Base-by-base conservation (phyloP, 92 coral and sea anemone genomes). In the Nematostella vectensis region DNA sequence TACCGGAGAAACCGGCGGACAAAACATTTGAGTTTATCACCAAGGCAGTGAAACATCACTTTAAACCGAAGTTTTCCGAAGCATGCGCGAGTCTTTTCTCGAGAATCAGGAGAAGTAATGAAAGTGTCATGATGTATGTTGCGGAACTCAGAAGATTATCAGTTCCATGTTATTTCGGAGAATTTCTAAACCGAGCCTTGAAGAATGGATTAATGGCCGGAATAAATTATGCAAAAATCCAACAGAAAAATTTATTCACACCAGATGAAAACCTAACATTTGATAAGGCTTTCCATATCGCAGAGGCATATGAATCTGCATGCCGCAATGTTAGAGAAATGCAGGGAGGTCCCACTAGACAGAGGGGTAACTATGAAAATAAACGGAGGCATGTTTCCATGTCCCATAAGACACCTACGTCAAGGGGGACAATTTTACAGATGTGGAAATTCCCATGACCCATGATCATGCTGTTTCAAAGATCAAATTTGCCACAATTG, bases 401-500 rank as follows among this genome's bases (percentile, higher is more conserved):
- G 15, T 33, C 8, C 6, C 8, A 33, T 6, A 15, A 33, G 40
- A 15, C 8, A 33, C 40, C 6, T 6, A 33, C 40, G 8, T 6
- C 8, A 15, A 33, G 40, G 40, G 15, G 40, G 15, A 33, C 6
- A 33, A 33, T 33, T 6, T 33, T 33, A 33, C 40, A 6, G 40
- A 33, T 33, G 6, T 33, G 40, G 40, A 33, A 33, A 33, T 33
- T 6, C 40, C 40, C 40, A 33, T 15, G 40, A 33, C 40, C 40
- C 40, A 6, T 15, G 40, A 33, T 33, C 40, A 33, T n/a, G n/a
- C n/a, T n/a, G 40, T 6, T 33, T 6, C 40, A 33, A 33, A 6
- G 15, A 33, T 33, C 52, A 55, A 55, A 55, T 26, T n/a, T 55
- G 61, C 42, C 22, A 23, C 43, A 25, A 13, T 31, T 25, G 61